Conservation (phyloP, 2,888 invertebrate species). For the Drosophila bunnanda region DNA sequence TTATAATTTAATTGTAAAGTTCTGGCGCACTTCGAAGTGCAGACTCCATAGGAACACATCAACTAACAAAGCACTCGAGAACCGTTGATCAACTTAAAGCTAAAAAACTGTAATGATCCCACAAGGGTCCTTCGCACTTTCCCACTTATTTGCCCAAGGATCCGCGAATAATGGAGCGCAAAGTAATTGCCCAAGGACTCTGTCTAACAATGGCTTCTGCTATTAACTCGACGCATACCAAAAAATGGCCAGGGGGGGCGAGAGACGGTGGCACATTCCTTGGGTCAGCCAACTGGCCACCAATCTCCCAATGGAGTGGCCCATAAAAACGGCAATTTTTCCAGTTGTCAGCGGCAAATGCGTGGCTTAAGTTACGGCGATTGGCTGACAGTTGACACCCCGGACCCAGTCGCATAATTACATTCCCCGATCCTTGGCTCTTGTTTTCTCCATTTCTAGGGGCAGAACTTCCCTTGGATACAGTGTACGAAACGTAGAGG, state of each 20-base stretch:
- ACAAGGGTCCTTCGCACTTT: conserved; percentile 12
- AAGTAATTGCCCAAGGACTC: conserved; percentile 67
- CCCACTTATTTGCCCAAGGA: conserved; percentile 4
- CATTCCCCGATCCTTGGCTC: conserved; percentile 21
- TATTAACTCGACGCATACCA: conserved; percentile 75
- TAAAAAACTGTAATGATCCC: conserved; percentile 20
- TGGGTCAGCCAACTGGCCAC: conserved; percentile 33
- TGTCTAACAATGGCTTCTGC: conserved; percentile 56
- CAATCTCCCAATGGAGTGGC: conserved; percentile 44
- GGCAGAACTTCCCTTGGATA: not conserved
- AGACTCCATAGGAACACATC: not conserved
- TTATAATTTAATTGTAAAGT: too few species aligned
- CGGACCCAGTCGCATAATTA: conserved; percentile 70
- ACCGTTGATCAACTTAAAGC: conserved; percentile 19
- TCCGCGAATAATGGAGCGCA: conserved; percentile 58
- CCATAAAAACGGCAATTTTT: conserved; percentile 78
- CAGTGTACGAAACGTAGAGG: not conserved
- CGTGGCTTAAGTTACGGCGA: conserved; percentile 78
- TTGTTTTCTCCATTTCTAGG: conserved; percentile 8
- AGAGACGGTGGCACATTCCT: conserved; percentile 60
- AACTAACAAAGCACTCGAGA: not conserved
- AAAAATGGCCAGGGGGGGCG: conserved; percentile 40
- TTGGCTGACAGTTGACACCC: conserved; percentile 78
- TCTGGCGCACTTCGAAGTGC: too few species aligned
- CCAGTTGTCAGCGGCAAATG: conserved; percentile 79